Evolutionary conservation across 2,113 vertebrate genomes (phyloP).

Genomic region (Tyrannus savana): DNA sequence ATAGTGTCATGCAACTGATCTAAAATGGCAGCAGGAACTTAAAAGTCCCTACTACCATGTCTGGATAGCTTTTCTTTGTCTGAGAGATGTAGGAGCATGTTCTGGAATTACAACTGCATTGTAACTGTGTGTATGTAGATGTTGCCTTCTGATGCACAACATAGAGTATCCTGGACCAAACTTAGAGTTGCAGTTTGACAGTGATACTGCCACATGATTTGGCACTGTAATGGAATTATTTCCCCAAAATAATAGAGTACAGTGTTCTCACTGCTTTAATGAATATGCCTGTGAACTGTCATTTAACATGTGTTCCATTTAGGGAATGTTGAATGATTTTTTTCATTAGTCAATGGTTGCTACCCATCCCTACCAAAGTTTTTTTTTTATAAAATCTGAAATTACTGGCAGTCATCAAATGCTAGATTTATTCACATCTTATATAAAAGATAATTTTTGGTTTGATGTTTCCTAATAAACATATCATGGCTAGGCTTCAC

Average conservation of each 20-base stretch:
- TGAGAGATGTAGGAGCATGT: neutral
- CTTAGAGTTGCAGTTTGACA: neutral
- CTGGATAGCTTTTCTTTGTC: neutral
- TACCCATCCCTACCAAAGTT: neutral
- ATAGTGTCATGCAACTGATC: neutral
- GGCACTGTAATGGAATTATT: neutral
- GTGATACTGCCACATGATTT: neutral
- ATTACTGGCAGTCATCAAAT: neutral
- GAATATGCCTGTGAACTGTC: neutral
- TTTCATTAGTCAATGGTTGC: neutral
- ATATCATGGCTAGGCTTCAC: neutral
- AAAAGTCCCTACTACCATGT: neutral
- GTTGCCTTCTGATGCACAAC: neutral
- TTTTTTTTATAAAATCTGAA: neutral
- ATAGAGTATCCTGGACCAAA: neutral
- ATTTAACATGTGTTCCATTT: rapidly evolving
- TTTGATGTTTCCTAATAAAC: neutral
- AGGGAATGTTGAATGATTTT: neutral
- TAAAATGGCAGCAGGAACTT: neutral
- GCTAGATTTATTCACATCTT: neutral
- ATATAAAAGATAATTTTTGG: neutral
- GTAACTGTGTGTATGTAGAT: neutral
- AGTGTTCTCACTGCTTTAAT: neutral
- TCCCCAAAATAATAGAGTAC: neutral
- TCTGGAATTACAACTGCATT: neutral